A percentile compares a stretch with the other conserved stretches of the same genome.
These are phyloP conservation scores for Holothuria glaberrima DNA, from an alignment of 35 echinoderm and acorn worm genomes.

Conservation along the genomic window DNA sequence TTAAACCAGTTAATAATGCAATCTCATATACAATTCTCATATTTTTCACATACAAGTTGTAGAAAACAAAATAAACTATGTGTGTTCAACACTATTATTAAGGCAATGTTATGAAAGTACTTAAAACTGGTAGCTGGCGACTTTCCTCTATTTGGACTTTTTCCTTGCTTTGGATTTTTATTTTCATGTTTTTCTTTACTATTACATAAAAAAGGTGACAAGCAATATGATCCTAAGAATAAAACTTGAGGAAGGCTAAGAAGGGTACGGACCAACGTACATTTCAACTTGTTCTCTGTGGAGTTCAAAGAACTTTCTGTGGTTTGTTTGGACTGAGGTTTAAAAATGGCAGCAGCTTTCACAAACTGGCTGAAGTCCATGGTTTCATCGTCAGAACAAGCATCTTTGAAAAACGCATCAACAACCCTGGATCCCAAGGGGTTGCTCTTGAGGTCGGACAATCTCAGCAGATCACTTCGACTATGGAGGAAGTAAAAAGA, in stretches of 20 bases:
- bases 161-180: too few species aligned
- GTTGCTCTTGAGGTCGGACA: conserved; percentile 88
- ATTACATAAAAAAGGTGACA: too few species aligned
- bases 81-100: too few species aligned
- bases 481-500: conserved; percentile 30
- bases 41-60: too few species aligned
- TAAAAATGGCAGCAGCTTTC: conserved; percentile 84
- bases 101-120: too few species aligned
- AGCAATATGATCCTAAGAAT: too few species aligned
- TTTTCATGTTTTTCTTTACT: too few species aligned
- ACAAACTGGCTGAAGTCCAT: conserved; percentile 96
- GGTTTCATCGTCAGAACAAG: conserved; percentile 44
- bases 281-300: conserved; percentile 26
- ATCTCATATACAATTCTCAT: too few species aligned
- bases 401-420: conserved; percentile 83
- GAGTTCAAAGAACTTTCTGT: conserved; percentile 17
- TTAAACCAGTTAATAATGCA: too few species aligned
- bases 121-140: too few species aligned
- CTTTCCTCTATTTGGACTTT: too few species aligned
- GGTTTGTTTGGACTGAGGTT: conserved; percentile 49
- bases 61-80: too few species aligned
- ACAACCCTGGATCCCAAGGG: conserved; percentile 89
- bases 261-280: not conserved
- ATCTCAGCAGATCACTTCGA: conserved; percentile 83
- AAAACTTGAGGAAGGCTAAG: not conserved